Base-by-base conservation (phyloP, 2,797 vertebrate species). In the Dendrocincla fuliginosa region DNA sequence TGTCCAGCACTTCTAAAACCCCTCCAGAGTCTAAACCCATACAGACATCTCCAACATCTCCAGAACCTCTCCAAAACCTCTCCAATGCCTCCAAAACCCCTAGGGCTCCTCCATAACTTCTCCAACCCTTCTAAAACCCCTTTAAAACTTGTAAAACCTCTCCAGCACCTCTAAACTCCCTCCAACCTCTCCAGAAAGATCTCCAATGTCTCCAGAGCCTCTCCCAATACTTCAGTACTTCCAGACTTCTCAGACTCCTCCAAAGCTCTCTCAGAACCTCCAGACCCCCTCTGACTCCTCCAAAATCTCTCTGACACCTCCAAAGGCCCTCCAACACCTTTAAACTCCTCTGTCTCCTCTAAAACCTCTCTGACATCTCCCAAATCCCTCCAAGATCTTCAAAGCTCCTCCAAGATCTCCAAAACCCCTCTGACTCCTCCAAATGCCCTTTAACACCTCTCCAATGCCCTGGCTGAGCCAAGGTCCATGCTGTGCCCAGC, bases 381-480 rank as follows among this genome's bases (percentile, higher is more conserved):
- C 11, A 14, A 13, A 14, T 0, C 11, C 32, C 15, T 68, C 42
- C 30, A 35, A 19, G 19, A 13, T 15, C 19, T 46, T 19, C 20
- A 37, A 13, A 49, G 10, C 9, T 3, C 1, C 39, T 18, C 25
- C 3, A 32, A 32, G 11, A 6, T 4, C 20, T 25, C 56, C 49
- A 32, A 5, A 80, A 23, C 4, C 6, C 2, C 7, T 11, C 32
- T 12, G 28, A 16, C 16, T 7, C 1, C 20, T 57, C 69, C 63
- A 50, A 35, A 14, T 1, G 3, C 10, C 0, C 5, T 9, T 56
- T 16, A 3, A 10, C 10, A 1, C 1, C 41, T 39, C 41, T 42
- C 33, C 39, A 13, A 5, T 2, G 0, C 2, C 11, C 37, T 2
- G 0, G 52, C 28, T 6, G 52, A 79, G 57, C 42, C 1, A 1